phyloP scores from a whole-genome alignment of 2,113 vertebrate genomes.

The Melozone crissalis region DNA sequence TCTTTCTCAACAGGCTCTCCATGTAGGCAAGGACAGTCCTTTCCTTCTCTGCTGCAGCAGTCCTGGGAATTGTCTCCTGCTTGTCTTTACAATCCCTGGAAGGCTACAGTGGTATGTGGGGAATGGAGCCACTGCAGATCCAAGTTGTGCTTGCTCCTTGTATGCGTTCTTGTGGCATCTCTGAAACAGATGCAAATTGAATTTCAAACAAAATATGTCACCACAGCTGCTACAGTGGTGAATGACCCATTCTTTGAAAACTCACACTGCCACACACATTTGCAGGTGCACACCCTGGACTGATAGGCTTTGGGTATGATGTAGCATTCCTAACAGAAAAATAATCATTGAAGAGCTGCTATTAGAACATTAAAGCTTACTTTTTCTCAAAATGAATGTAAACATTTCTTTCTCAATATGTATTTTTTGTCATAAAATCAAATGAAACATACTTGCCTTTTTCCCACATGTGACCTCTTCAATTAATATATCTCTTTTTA shows the following conservation, averaged over 20 bases:
- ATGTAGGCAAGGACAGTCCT: background rate
- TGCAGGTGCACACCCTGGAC: background rate
- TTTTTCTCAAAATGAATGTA: background rate
- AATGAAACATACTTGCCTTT: conserved; percentile 40
- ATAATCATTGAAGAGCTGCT: background rate
- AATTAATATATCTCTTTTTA: conserved; percentile 67
- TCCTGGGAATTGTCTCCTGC: background rate
- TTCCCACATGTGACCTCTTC: conserved; percentile 51
- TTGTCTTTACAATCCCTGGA: background rate
- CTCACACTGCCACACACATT: background rate
- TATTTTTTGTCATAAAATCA: conserved; percentile 6
- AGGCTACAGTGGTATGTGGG: background rate
- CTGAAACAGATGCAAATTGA: conserved; percentile 45
- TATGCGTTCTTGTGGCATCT: conserved; percentile 10
- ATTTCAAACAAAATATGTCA: conserved; percentile 51
- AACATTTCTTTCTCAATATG: background rate
- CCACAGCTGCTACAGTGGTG: background rate
- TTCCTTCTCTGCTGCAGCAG: background rate
- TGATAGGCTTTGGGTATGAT: background rate
- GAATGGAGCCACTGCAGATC: background rate
- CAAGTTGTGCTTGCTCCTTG: background rate
- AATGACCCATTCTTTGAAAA: conserved; percentile 15
- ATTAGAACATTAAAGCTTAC: background rate
- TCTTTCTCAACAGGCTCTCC: background rate
- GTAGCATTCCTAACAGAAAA: background rate